Conservation (phyloP, 2,113 vertebrate genomes). For the Cyprinodon variegatus region DNA sequence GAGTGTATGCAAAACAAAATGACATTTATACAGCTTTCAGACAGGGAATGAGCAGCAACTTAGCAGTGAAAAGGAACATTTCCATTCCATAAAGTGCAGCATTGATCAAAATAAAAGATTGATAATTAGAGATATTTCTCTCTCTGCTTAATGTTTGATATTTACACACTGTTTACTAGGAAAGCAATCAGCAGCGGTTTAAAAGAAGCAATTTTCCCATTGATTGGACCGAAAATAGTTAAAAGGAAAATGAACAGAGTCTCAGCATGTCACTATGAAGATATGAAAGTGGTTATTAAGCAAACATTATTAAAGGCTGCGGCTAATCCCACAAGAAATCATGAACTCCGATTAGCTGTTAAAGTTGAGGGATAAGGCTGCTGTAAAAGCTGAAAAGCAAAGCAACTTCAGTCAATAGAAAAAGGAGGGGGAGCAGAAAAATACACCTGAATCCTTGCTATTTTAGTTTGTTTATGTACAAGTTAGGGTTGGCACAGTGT, state of each 20-base stretch:
- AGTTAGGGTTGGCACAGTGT: not conserved
- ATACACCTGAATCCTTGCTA: not conserved
- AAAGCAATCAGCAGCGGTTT: not conserved
- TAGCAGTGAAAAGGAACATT: no score
- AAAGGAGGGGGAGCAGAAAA: not conserved
- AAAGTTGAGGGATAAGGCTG: not conserved
- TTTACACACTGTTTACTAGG: not conserved
- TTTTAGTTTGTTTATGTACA: not conserved
- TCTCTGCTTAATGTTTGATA: not conserved
- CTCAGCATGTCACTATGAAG: not conserved
- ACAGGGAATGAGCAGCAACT: no score
- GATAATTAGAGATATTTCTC: not conserved
- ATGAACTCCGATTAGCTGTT: not conserved
- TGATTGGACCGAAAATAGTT: not conserved
- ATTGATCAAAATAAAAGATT: not conserved
- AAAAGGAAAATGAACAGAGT: not conserved
- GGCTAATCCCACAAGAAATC: not conserved
- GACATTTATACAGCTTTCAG: no score
- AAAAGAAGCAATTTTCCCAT: not conserved
- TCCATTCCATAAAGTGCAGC: no score
- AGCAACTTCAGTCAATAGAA: not conserved
- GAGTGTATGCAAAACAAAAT: no score
- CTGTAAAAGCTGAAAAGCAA: not conserved
- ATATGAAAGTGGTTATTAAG: not conserved
- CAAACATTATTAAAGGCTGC: not conserved